Evolutionary conservation across 2,888 invertebrate genomes (phyloP), one percentile per base, ranked within the genome.

Genomic region (Trissolcus brochymenae): DNA sequence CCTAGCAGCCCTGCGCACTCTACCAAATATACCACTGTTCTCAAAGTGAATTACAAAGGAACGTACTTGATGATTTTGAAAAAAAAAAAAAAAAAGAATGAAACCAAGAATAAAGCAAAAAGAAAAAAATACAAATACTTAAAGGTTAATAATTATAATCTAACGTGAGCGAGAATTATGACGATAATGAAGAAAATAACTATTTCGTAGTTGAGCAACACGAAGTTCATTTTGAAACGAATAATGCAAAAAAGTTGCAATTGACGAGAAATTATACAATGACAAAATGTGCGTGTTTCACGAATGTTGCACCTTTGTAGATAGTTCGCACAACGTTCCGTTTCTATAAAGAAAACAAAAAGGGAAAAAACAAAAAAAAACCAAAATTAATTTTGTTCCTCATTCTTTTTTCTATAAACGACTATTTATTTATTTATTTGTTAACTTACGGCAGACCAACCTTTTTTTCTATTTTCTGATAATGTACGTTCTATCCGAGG

Each of bases 1-100:
- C 91, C 91, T 91, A 89, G 89, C 89, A 88, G 89, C 87, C 89
- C 88, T 88, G 88, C 87, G 88, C 89, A 89, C 89, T 87, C 86
- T 87, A 89, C 87, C 87, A 89, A 88, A 87, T 84, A 86, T 88
- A 88, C 87, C 87, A 88, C 85, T 87, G 85, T 88, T 87, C 87
- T 86, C 84, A 88, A 85, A 84, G 86, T 82, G 84, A 82, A 79
- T 79, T 76, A 67, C 71, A 66, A 76, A 76, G 76, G 71, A 76
- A 71, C 81, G 70, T 75, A 81, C 78, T 75, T 82, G 72, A 82
- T 81, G 81, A 80, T 82, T 79, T 81, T 80, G 71, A 71, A 61
- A 19, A 61, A 57, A 66, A 71, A 70, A 61, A 54, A 64, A 62
- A 78, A 78, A 67, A 62, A 67, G 65, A 75, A 70, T 78, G 78